Base-by-base conservation (phyloP, 2,888 invertebrate genomes). In the Deilephila elpenor region DNA sequence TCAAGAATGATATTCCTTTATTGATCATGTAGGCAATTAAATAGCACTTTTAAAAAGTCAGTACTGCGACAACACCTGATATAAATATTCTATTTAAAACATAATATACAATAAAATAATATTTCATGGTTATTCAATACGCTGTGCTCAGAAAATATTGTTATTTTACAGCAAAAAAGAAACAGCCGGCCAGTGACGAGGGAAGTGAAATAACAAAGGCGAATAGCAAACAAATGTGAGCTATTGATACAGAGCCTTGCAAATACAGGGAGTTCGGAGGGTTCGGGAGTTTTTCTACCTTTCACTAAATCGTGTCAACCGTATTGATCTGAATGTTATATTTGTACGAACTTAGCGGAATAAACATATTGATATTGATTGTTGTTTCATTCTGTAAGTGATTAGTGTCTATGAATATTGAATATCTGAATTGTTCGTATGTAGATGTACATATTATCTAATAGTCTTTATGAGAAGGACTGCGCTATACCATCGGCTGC, bases 81-180 rank as follows among this genome's bases (percentile, higher is more conserved):
- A 32, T 1, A 4, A 32, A 32, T 32, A 5, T 3, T 32, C 32
- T 32, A 32, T 32, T 32, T 32, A 32, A n/a, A n/a, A n/a, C n/a
- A n/a, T 32, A 32, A 32, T 32, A 32, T 5, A 5, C 32, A 32
- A 1, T 1, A 6, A 25, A 32, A 61, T 19, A 19, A 61, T 32
- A 3, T 34, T 61, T 61, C 29, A 5, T 34, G 32, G 34, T 64
- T 64, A 61, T 44, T 44, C 19, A 19, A 56, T 56, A 4, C 17
- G 6, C 17, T 3, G 19, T 17, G n/a, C 1, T 5, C 7, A n/a
- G 17, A 62, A 17, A 19, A 5, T 34, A 56, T 20, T 62, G 1
- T 61, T 51, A 1, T 71, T 75, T 75, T 34, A 71, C 73, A 76
- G 71, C 70, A 60, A 73, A 73, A 76, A 74, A 62, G n/a, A 61